Evolutionary conservation across 2,113 vertebrate genomes (phyloP).

Genomic region (Ochotona curzoniae): DNA sequence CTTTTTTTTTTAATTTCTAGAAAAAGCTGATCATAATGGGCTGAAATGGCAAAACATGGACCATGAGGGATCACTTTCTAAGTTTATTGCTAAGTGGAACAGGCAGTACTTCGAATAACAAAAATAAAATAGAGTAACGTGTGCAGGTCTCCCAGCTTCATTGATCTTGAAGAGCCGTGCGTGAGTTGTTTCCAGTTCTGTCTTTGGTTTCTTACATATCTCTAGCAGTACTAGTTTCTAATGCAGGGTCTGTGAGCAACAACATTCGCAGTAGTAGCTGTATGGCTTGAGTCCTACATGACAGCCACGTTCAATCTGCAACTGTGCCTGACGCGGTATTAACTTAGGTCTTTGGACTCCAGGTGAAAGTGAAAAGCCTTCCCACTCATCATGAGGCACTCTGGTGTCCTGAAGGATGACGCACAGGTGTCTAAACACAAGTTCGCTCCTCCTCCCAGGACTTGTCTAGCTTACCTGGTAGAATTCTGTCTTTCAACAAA

Average conservation of each 20-base stretch:
- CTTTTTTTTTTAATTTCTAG: slow-evolving; percentile 20
- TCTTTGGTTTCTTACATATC: background rate
- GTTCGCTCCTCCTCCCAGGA: background rate
- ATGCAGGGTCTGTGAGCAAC: background rate
- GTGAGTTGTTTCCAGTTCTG: background rate
- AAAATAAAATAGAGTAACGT: background rate
- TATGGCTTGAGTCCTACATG: background rate
- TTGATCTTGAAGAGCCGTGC: background rate
- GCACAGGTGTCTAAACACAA: background rate
- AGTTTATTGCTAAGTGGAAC: background rate
- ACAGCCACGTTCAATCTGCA: background rate
- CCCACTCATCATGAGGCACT: background rate
- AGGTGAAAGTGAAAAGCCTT: slow-evolving; percentile 6
- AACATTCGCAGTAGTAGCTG: background rate
- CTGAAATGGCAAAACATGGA: background rate
- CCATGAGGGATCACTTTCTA: background rate
- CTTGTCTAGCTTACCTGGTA: background rate
- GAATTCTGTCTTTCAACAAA: background rate
- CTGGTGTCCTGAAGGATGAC: background rate
- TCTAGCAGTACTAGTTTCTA: slow-evolving; percentile 18
- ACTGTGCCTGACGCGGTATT: background rate
- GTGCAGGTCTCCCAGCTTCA: background rate
- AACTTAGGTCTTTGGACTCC: background rate
- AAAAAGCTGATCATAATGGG: background rate
- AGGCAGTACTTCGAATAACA: slow-evolving; percentile 3